Evolutionary conservation across 2,113 vertebrate genomes (phyloP), one percentile per base, ranked within the genome.

Genomic region (Ptilorrhoa leucosticta): DNA sequence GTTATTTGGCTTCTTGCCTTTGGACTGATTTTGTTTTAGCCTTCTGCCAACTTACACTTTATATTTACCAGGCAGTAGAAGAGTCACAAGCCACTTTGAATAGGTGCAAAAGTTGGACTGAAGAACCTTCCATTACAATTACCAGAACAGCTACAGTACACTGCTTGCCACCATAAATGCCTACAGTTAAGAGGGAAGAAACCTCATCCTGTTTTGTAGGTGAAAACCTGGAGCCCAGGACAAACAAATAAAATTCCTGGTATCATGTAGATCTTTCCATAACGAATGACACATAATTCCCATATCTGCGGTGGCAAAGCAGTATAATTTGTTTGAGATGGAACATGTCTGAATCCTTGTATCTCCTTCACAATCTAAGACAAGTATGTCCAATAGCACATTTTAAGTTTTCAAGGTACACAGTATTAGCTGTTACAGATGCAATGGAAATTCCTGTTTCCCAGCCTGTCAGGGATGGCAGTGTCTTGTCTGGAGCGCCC

Each of bases 1-100:
- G 45, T 72, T 90, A 45, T 69, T 93, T 95, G 66, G 78, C 75
- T 84, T 57, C 84, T 87, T 80, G 63, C 75, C 77, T 92, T 90
- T 88, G 66, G 76, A 42, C 13, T 31, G 31, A 73, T 69, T 93
- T 83, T 76, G 4, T 24, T 94, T 75, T 44, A 84, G 53, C 64
- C 22, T 79, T 83, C 57, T 91, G 81, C 87, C 87, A 93, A 68
- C 57, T 79, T 80, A 87, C 19, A 63, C 91, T 96, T 93, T 65
- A 58, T 80, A 54, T 86, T 93, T 85, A 77, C 54, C 37, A 76
- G 50, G 18, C 39, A 84, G 48, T 28, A 31, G 19, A 15, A 71
- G 15, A 54, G 63, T 77, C 79, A 73, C 15, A 72, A 45, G 28
- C 23, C 27, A 73, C 26, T 83, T 39, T 77, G 79, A 92, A 79